These are phyloP conservation scores for Zonotrichia leucophrys DNA, from an alignment of 2,113 vertebrate genomes.

Conservation along the genomic window DNA sequence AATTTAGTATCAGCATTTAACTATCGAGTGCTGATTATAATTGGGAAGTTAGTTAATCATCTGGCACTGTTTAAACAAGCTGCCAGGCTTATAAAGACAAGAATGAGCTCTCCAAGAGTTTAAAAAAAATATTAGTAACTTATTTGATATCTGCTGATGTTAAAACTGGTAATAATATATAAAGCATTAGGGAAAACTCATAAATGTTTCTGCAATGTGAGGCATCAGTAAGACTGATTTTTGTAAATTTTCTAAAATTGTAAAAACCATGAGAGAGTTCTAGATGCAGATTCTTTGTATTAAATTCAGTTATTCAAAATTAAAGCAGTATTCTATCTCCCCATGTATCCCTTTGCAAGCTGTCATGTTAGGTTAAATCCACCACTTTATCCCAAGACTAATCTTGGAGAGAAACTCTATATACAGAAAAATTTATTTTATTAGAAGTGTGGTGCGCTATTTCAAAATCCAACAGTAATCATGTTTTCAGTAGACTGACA, in stretches of 20 bases:
- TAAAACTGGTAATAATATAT: neutral
- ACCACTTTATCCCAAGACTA: neutral
- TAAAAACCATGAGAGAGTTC: neutral
- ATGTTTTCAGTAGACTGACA: neutral
- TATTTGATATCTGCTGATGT: rapidly evolving
- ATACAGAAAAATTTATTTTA: neutral
- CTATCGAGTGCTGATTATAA: neutral
- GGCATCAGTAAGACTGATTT: neutral
- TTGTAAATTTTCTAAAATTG: neutral
- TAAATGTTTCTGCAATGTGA: neutral
- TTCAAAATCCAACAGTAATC: neutral
- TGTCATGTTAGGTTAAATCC: constrained; percentile 8
- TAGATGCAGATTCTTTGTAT: neutral
- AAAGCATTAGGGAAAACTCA: neutral
- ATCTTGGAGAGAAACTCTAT: neutral
- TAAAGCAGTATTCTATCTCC: neutral
- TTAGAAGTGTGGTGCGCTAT: neutral
- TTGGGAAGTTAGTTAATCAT: neutral
- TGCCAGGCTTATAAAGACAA: neutral
- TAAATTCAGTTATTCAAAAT: neutral
- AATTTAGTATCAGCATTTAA: neutral
- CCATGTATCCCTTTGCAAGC: neutral
- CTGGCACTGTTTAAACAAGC: neutral
- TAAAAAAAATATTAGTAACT: neutral
- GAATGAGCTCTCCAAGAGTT: neutral